Percentiles rank a stretch among this genome's conserved stretches.
phyloP scores from a whole-genome alignment of 2,113 vertebrate species.

The Melanerpes aurifrons region DNA sequence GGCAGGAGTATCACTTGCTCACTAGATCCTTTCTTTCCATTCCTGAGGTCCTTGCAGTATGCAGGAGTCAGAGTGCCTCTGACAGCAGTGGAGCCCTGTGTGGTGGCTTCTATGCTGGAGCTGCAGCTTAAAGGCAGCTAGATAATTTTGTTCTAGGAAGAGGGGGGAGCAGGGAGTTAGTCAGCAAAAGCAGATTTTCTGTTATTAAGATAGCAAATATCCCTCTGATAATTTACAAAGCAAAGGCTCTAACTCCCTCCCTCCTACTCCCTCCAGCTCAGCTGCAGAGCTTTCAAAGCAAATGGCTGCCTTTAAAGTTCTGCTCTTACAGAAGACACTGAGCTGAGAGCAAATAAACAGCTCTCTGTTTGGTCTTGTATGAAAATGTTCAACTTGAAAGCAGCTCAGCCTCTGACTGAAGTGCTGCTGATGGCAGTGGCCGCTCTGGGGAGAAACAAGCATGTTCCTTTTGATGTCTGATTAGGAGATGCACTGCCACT shows the following conservation, averaged over 20 bases:
- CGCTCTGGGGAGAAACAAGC: background rate
- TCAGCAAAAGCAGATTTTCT: conserved; percentile 3
- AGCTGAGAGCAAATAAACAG: conserved; percentile 38
- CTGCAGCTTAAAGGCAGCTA: background rate
- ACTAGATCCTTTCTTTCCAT: background rate
- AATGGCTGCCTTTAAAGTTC: conserved; percentile 25
- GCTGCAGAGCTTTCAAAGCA: conserved; percentile 21
- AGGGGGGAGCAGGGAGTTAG: background rate
- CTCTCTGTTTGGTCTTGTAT: background rate
- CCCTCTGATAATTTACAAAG: conserved; percentile 3
- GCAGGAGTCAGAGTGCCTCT: background rate
- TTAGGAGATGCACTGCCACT: background rate
- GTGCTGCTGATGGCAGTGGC: conserved; percentile 1
- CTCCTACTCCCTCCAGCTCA: background rate
- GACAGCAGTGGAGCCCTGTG: background rate
- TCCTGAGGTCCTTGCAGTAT: background rate
- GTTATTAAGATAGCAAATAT: background rate
- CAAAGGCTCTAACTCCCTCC: background rate
- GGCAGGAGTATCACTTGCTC: background rate
- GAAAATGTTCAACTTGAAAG: conserved; percentile 44
- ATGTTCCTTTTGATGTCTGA: conserved; percentile 21
- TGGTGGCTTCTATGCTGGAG: background rate
- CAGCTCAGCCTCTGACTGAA: background rate
- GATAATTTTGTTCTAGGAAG: background rate
- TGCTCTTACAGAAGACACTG: background rate